A percentile compares a stretch with the other conserved stretches of the same genome.
These are phyloP conservation scores for Spongia lamella DNA, from an alignment of 37 sponge, comb jelly and placozoan genomes.

Conservation along the genomic window DNA sequence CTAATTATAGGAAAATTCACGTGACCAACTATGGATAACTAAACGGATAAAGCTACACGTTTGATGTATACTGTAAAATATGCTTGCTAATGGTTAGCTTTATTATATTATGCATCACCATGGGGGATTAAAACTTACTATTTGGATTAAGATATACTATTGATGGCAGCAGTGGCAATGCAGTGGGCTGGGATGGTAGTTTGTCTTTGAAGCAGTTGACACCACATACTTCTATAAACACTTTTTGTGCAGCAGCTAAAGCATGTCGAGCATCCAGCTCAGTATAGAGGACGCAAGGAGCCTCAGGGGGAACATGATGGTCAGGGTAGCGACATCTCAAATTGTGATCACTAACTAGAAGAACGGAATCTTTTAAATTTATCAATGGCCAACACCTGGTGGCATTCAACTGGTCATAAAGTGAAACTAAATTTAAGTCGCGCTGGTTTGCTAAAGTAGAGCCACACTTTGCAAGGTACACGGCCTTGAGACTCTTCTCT, in stretches of 20 bases:
- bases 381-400: conserved; percentile 9
- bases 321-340: conserved; percentile 49
- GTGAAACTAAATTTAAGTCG: conserved; percentile 21
- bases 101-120: no score
- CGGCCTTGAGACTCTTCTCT: conserved; percentile 70
- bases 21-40: no score
- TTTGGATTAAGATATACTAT: neutral
- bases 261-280: conserved; percentile 37
- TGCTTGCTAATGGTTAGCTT: no score
- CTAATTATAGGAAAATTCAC: no score
- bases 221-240: conserved; percentile 8
- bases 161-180: neutral
- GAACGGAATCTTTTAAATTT: conserved; percentile 18
- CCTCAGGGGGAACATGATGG: conserved; percentile 41
- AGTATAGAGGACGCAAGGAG: conserved; percentile 38
- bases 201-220: neutral
- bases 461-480: conserved; percentile 54
- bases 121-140: neutral
- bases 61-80: no score
- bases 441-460: neutral
- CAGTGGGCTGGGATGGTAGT: neutral
- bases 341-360: conserved; percentile 41
- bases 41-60: no score
- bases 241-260: conserved; percentile 7
- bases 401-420: conserved; percentile 17